Conservation (phyloP, 1,140 invertebrate genomes). For the Triops cancriformis region DNA sequence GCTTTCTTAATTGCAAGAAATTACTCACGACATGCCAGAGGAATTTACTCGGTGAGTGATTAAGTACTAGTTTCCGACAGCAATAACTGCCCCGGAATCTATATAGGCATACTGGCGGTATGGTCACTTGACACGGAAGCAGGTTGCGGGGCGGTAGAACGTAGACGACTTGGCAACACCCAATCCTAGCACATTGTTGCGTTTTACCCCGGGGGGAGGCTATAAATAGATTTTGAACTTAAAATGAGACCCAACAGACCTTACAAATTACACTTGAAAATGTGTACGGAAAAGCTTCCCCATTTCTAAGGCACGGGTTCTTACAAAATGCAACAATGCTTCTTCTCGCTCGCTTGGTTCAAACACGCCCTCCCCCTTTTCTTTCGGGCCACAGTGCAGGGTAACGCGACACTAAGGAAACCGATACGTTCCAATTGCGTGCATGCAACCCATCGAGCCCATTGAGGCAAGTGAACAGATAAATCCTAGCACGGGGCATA, state of each 20-base stretch:
- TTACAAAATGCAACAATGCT: constrained; percentile 5
- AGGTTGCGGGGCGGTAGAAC: not conserved
- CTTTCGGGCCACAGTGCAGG: not conserved
- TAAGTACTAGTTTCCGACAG: not conserved
- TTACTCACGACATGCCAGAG: not conserved
- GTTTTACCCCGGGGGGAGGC: not conserved
- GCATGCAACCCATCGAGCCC: constrained; percentile 12
- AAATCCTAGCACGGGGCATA: constrained; percentile 4
- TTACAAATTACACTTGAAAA: no score
- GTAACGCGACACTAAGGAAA: not conserved
- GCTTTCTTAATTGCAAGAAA: not conserved
- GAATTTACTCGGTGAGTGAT: not conserved
- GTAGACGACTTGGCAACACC: not conserved
- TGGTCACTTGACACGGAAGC: constrained; percentile 9
- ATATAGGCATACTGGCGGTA: not conserved
- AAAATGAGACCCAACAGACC: no score
- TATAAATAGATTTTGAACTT: no score
- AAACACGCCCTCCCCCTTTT: not conserved
- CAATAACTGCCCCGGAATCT: not conserved
- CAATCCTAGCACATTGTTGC: not conserved
- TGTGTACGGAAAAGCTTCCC: not conserved
- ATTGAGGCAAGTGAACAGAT: constrained; percentile 13
- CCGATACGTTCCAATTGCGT: constrained; percentile 9
- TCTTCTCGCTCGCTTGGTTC: not conserved
- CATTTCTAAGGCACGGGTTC: not conserved